Base-by-base conservation (phyloP, 2,888 invertebrate genomes). In the Augochlorella aurata region DNA sequence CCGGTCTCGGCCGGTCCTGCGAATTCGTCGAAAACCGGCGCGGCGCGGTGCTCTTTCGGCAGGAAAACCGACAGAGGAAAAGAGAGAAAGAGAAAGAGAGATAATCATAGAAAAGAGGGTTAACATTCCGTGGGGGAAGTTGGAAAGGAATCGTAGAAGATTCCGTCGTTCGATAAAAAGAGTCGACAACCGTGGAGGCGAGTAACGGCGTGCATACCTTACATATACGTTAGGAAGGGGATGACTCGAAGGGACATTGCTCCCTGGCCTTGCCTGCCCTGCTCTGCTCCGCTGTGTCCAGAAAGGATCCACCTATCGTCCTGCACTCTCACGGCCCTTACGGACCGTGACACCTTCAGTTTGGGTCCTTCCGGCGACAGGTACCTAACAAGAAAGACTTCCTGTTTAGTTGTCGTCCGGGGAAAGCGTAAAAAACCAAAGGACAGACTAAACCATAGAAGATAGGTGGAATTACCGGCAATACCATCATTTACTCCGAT, bases 181-280 rank as follows among this genome's bases (percentile, higher is more conserved):
- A 88, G 84, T 87, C 84, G 77, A 87, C 83, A 85, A 87, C 82
- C 87, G 86, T 85, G 85, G 87, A 85, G 88, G 87, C 88, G 87
- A 89, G 89, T 90, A 89, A 90, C 90, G 90, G 90, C 89, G 88
- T 90, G 88, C 90, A 90, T 90, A 89, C 89, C 88, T 88, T 85
- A 86, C 89, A 83, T 90, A 91, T 87, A 88, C 90, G 90, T 90
- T 87, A 89, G 90, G 90, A 90, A 90, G 91, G 90, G 91, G 91
- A 90, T 91, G 90, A 90, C 91, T 91, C 89, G 87, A 90, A 90
- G 91, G 91, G 91, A 89, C 91, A 90, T 91, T 91, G 91, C 91
- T 91, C 91, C 90, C 91, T 91, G 91, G 90, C 89, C 91, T 89
- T 86, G 86, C 86, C 84, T 89, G 89, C 87, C 85, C 90, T 87